Evolutionary conservation across 2,797 vertebrate genomes (phyloP).

Genomic region (Typhlichthys subterraneus): DNA sequence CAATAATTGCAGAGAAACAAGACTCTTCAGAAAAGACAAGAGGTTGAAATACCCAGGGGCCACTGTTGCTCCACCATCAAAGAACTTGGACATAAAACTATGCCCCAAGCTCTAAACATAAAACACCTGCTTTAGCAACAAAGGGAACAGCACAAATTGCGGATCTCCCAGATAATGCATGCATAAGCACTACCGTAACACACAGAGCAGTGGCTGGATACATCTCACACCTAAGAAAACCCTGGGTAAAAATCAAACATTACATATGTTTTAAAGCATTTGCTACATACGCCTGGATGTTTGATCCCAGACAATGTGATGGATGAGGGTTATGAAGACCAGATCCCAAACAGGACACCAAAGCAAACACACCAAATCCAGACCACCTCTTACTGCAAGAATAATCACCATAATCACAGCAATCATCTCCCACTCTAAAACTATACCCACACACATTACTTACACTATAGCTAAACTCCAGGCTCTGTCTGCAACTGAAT

Average conservation of each 20-base stretch:
- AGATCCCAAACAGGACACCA: conserved; percentile 64
- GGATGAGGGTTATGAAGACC: conserved; percentile 72
- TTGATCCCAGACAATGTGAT: conserved; percentile 68
- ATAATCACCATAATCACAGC: conserved; percentile 73
- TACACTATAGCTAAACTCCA: conserved; percentile 51
- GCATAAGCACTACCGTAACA: conserved; percentile 1
- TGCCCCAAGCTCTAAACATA: conserved; percentile 43
- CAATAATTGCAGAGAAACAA: conserved; percentile 69
- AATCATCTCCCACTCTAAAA: conserved; percentile 72
- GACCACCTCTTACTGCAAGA: conserved; percentile 50
- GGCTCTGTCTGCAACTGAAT: conserved; percentile 36
- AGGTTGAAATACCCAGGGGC: conserved; percentile 35
- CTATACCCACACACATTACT: conserved; percentile 71
- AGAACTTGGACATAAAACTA: conserved; percentile 52
- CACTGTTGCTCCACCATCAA: conserved; percentile 52
- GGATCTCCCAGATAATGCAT: not conserved
- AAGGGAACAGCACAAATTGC: conserved; percentile 29
- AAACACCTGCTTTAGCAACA: conserved; percentile 55
- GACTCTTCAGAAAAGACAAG: conserved; percentile 43
- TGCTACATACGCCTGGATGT: conserved; percentile 59
- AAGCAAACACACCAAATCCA: conserved; percentile 69
- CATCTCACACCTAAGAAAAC: conserved; percentile 35
- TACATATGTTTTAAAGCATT: conserved; percentile 49
- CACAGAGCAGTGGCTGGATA: not conserved
- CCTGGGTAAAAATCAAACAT: conserved; percentile 42